Evolutionary conservation across 2,797 vertebrate genomes (phyloP), one percentile per base, ranked within the genome.

Genomic region (Gouania willdenowi): DNA sequence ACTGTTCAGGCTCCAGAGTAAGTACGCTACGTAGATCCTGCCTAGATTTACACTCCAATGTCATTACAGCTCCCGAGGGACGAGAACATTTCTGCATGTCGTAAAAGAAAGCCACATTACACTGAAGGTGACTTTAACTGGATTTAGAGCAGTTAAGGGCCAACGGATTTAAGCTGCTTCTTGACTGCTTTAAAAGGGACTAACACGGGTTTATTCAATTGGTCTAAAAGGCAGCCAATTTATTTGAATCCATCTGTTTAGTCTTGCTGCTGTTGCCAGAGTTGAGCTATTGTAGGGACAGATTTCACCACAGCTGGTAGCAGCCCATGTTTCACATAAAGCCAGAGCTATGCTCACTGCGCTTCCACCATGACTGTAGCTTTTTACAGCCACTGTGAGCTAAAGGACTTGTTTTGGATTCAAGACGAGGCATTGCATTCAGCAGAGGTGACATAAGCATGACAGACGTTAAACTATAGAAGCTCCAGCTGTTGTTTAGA

Each of bases 81-180:
- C 66, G 52, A 8, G 40, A 59, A 77, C 70, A 74, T 75, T 85
- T 86, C 81, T 83, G 79, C 82, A 82, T 74, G 82, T 80, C 76
- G 81, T 88, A 86, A 87, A 88, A 81, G 58, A 66, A 68, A 71
- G 66, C 71, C 71, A 73, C 78, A 88, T 89, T 85, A 88, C 72
- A 72, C 76, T 83, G 77, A 91, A 90, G 89, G 88, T 91, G 89
- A 90, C 89, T 91, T 89, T 89, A 87, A 84, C 82, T 75, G 87
- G 85, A 87, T 89, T 88, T 86, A 87, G 78, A 82, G 80, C 67
- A 53, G 71, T 70, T 58, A 13, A 65, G 68, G 68, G 70, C 68
- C 56, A 83, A 83, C 82, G 85, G 78, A 87, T 86, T 89, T 88
- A 87, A 86, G 68, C 75, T 71, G 44, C 56, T 73, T 74, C 69